Evolutionary conservation across 2,797 vertebrate genomes (phyloP).

Genomic region (Trichosurus vulpecula): DNA sequence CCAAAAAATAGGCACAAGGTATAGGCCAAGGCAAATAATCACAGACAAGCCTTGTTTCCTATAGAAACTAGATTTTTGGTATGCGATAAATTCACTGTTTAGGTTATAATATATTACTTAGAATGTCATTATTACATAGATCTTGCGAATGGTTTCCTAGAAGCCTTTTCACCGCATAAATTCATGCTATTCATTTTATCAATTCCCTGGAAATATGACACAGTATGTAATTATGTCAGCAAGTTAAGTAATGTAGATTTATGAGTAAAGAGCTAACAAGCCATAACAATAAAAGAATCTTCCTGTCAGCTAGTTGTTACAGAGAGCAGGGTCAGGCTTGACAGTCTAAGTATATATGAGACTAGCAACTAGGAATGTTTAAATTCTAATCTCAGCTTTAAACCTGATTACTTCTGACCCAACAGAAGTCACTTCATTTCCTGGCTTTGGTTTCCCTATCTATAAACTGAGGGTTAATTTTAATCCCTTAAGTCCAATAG

Average conservation of each 20-base stretch:
- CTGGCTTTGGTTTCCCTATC: conserved; percentile 44
- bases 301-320: conserved; percentile 22
- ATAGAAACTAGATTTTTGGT: conserved; percentile 43
- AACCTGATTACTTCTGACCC: conserved; percentile 37
- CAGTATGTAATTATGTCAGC: conserved; percentile 39
- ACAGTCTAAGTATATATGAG: conserved; percentile 8
- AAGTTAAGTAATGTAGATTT: conserved; percentile 55
- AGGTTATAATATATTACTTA: conserved; percentile 44
- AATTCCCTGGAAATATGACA: conserved; percentile 35
- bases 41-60: conserved; percentile 26
- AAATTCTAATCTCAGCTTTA: conserved; percentile 31
- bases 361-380: conserved; percentile 4
- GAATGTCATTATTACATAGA: conserved; percentile 41
- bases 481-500: conserved; percentile 32
- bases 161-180: conserved; percentile 28
- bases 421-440: conserved; percentile 43
- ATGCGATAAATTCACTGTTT: conserved; percentile 55
- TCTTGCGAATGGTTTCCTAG: conserved; percentile 26
- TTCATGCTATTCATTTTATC: conserved; percentile 26
- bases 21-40: conserved; percentile 1
- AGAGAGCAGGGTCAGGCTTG: conserved; percentile 39
- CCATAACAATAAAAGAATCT: conserved; percentile 35
- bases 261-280: conserved; percentile 50
- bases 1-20: conserved; percentile 40
- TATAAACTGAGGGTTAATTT: conserved; percentile 36